Conservation (phyloP, 2,888 invertebrate species). For the Ischnura elegans region DNA sequence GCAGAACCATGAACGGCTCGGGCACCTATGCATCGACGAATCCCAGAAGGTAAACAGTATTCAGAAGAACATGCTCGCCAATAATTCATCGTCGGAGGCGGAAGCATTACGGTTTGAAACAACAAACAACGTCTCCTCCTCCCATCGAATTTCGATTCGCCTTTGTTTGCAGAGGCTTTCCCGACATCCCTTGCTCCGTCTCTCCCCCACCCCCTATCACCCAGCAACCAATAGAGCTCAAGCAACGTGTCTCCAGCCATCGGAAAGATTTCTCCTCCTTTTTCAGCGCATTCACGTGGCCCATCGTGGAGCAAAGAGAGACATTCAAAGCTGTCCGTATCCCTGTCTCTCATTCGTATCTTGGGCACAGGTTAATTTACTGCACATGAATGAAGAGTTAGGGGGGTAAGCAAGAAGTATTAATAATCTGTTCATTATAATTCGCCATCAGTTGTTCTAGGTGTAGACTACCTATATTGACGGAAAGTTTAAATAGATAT, state of each 20-base stretch:
- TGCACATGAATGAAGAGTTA: too few relatives aligned
- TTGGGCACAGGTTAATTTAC: too few relatives aligned
- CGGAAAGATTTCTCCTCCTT: not conserved
- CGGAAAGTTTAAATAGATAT: too few relatives aligned
- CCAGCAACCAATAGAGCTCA: not conserved
- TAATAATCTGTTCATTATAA: too few relatives aligned
- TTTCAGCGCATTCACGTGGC: not conserved
- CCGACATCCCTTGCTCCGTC: not conserved
- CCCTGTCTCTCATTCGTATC: too few relatives aligned
- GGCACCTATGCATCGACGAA: not conserved
- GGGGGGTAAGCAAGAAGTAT: not conserved
- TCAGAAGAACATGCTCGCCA: constrained; percentile 9
- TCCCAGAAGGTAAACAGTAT: not conserved
- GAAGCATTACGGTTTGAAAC: constrained; percentile 16
- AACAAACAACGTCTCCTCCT: not conserved
- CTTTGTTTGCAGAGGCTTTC: constrained; percentile 15
- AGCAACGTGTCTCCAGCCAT: not conserved
- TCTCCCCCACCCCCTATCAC: not conserved
- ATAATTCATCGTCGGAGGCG: not conserved
- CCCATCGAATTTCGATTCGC: constrained; percentile 14
- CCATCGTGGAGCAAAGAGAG: not conserved
- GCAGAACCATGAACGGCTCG: not conserved
- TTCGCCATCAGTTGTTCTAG: too few relatives aligned
- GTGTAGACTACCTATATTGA: too few relatives aligned
- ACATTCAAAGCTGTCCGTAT: too few relatives aligned